These are phyloP conservation scores for Polydrusus cervinus DNA, from an alignment of 2,888 invertebrate species.

Conservation along the genomic window DNA sequence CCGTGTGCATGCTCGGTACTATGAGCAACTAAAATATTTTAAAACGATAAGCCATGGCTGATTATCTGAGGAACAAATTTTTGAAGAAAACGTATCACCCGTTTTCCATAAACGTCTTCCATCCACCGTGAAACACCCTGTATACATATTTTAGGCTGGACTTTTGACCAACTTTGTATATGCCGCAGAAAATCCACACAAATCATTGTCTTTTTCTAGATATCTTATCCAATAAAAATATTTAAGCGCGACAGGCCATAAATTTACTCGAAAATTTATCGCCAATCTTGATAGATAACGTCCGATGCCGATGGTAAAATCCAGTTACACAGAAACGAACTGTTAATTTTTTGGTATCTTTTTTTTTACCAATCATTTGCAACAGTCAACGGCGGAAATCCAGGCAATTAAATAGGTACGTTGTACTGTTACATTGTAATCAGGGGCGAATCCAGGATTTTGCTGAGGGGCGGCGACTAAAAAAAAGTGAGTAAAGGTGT, in stretches of 20 bases:
- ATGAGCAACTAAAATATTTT: too few relatives aligned
- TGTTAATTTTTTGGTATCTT: constrained; percentile 31
- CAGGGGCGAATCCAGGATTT: too few relatives aligned
- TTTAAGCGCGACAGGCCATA: constrained; percentile 35
- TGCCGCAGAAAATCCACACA: constrained; percentile 37
- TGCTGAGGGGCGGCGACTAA: too few relatives aligned
- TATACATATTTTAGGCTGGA: too few relatives aligned
- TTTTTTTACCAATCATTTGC: constrained; percentile 29
- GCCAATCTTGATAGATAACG: constrained; percentile 38
- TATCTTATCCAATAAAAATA: constrained; percentile 49
- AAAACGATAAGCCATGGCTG: too few relatives aligned
- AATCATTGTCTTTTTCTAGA: constrained; percentile 46
- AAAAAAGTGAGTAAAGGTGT: too few relatives aligned
- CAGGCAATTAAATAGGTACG: constrained; percentile 5
- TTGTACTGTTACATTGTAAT: not conserved
- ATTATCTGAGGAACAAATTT: too few relatives aligned
- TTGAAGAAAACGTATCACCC: too few relatives aligned
- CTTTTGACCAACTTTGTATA: too few relatives aligned
- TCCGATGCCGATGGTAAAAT: constrained; percentile 34
- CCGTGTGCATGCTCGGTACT: too few relatives aligned
- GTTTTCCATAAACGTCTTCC: too few relatives aligned
- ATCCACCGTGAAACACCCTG: too few relatives aligned
- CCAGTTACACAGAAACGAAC: constrained; percentile 42
- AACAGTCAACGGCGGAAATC: constrained; percentile 7
- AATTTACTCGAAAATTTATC: constrained; percentile 45